Percentiles rank a stretch among this genome's conserved stretches.
These are phyloP conservation scores for Peromyscus leucopus DNA, from an alignment of 2,113 vertebrate genomes.

Conservation along the genomic window DNA sequence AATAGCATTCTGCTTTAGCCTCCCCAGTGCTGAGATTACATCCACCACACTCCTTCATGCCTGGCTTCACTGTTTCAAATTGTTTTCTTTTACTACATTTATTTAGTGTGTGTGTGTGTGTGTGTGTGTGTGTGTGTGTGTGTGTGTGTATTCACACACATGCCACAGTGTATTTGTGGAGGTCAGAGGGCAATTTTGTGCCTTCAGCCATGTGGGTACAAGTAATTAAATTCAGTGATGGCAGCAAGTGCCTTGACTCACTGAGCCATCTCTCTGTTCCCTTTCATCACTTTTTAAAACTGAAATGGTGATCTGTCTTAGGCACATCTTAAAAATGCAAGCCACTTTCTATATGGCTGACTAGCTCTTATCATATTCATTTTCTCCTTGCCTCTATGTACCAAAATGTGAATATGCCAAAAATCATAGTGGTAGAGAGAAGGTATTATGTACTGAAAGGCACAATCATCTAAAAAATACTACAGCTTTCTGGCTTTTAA, in stretches of 20 bases:
- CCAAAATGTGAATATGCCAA: conserved; percentile 2
- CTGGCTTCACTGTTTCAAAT: neutral
- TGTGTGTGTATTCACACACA: neutral
- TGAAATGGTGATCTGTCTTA: neutral
- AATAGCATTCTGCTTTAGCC: neutral
- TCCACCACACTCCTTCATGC: neutral
- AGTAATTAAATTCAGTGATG: neutral
- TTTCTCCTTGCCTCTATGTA: conserved; percentile 17
- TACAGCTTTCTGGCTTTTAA: conserved; percentile 5
- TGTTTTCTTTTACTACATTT: neutral
- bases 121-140: neutral
- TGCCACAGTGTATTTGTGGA: neutral
- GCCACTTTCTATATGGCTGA: neutral
- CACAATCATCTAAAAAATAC: neutral
- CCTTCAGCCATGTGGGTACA: too few species aligned
- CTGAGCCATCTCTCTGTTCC: neutral
- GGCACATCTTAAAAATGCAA: conserved; percentile 8
- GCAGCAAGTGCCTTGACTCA: neutral
- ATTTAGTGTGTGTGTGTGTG: neutral
- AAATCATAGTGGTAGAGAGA: neutral
- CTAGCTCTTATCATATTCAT: neutral
- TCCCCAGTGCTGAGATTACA: neutral
- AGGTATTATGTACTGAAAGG: neutral
- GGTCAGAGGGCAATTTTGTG: neutral
- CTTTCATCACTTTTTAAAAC: neutral